Evolutionary conservation across 2,113 vertebrate genomes (phyloP).

Genomic region (Sitta europaea): DNA sequence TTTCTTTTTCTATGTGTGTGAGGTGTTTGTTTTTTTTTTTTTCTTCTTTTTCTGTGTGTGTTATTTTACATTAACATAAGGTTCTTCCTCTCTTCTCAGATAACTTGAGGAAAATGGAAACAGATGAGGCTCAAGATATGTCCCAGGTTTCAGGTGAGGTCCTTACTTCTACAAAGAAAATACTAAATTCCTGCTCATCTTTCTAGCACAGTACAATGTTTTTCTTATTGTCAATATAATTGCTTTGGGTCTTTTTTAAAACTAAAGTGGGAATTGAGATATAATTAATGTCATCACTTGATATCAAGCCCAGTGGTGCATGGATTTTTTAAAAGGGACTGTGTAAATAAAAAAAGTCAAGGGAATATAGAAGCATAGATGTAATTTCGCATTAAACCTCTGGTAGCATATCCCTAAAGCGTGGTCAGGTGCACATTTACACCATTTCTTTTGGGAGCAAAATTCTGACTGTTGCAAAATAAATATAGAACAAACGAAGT

Average conservation of each 20-base stretch:
- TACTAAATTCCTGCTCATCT: constrained; percentile 21
- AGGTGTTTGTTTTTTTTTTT: background rate
- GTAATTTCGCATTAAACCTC: constrained; percentile 10
- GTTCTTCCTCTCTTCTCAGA: constrained; percentile 78
- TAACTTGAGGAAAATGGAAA: constrained; percentile 95
- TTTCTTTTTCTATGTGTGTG: background rate
- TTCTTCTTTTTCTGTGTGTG: background rate
- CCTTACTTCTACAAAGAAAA: constrained; percentile 2
- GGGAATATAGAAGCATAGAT: background rate
- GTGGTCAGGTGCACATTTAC: background rate
- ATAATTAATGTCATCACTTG: background rate
- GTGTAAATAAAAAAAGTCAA: background rate
- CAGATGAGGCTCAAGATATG: constrained; percentile 94
- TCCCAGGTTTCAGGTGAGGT: constrained; percentile 95
- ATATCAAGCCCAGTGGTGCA: background rate
- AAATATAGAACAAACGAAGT: background rate
- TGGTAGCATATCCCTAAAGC: background rate
- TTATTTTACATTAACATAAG: constrained; percentile 76
- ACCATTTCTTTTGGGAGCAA: background rate
- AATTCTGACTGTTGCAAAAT: background rate
- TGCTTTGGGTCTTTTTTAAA: constrained; percentile 29
- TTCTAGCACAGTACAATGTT: background rate
- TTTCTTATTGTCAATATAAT: constrained; percentile 20
- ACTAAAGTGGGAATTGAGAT: background rate
- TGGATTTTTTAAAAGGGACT: constrained; percentile 12